Evolutionary conservation across 2,888 invertebrate species (phyloP), one percentile per base, ranked within the genome.

Genomic region (Gisinianus flammeolus): DNA sequence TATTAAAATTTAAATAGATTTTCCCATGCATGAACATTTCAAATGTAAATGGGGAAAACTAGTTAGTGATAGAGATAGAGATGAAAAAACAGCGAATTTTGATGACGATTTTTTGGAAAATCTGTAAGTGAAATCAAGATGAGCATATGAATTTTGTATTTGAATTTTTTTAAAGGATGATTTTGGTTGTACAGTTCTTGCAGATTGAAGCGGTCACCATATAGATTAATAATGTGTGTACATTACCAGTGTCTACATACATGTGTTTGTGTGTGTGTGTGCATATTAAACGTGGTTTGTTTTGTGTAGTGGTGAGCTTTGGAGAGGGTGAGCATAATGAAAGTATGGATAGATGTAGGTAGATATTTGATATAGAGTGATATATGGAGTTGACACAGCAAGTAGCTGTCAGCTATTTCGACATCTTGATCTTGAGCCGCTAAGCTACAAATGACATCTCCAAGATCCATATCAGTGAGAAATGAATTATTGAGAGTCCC

Each of bases 391-490:
- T 83, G 82, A 82, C 77, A 80, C 82, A 72, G 80, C 81, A 77
- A 76, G 81, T 67, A 74, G 78, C 82, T 83, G 82, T 83, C 83
- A 83, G 58, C 81, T 73, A 72, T 80, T 80, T 81, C 75, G 81
- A 83, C 83, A 81, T 83, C 82, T 83, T 83, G 79, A 82, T 81
- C 67, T 44, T 16, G n/a, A 30, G 30, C 56, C 31, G 78, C 76
- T 68, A 70, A 79, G 76, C 76, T 77, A 78, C 80, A 80, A 81
- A 80, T 79, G 82, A 81, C 81, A 81, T 76, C 72, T 76, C 44
- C 76, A 76, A 82, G 83, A 83, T 83, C 80, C 78, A 72, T 82
- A 83, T 83, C 83, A 81, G 71, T 82, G 81, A 83, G 80, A 83
- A 82, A 83, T 83, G 83, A 82, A 79, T 81, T 81, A 81, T 81